A percentile compares a stretch with the other conserved stretches of the same genome.
These are phyloP conservation scores for Hyla sarda DNA, from an alignment of 2,113 vertebrate species.

Conservation along the genomic window DNA sequence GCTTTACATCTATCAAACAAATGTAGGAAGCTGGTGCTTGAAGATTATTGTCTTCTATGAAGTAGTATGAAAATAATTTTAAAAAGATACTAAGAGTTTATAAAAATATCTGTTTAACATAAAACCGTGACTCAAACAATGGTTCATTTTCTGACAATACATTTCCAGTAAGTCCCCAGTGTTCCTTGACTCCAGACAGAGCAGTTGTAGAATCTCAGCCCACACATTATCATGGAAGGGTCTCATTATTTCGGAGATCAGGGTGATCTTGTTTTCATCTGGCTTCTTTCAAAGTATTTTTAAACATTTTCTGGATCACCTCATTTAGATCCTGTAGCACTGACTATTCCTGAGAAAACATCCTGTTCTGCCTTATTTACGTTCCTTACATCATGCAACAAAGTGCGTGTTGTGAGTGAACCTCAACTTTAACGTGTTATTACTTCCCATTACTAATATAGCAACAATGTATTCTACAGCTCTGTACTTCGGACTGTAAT, in stretches of 20 bases:
- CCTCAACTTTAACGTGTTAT: neutral
- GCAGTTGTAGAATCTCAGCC: neutral
- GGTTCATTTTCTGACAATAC: neutral
- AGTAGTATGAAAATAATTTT: neutral
- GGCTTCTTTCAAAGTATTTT: conserved; percentile 3
- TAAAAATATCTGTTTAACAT: neutral
- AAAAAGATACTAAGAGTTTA: no score
- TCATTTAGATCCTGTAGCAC: conserved; percentile 7
- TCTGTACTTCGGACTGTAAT: neutral
- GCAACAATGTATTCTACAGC: neutral
- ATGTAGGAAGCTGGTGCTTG: neutral
- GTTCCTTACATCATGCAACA: neutral
- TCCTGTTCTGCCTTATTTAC: neutral
- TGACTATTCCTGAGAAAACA: conserved; percentile 2
- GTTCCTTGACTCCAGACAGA: neutral
- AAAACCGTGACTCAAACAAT: neutral
- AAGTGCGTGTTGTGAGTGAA: neutral
- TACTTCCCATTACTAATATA: neutral
- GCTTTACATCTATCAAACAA: neutral
- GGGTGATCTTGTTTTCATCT: conserved; percentile 20
- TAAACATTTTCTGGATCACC: conserved; percentile 25
- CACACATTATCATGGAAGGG: neutral
- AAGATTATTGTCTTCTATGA: neutral
- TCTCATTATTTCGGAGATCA: neutral
- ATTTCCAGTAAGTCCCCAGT: neutral